Conservation (phyloP, 1,140 invertebrate genomes). For the Diachasma alloeum region DNA sequence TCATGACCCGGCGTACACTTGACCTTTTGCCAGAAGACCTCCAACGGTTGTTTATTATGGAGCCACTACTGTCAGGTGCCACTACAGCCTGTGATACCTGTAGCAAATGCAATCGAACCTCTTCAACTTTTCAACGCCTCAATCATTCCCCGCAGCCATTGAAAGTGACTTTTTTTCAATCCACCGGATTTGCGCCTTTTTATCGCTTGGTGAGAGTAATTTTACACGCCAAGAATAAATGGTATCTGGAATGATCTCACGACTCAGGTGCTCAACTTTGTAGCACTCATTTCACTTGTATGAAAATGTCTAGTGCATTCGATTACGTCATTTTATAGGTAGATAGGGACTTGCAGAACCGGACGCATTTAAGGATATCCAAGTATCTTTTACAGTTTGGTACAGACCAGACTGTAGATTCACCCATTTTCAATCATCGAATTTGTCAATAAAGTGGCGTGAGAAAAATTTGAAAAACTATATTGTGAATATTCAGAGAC, state of each 20-base stretch:
- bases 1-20: constrained; percentile 14
- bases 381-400: no score
- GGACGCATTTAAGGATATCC: background rate
- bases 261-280: background rate
- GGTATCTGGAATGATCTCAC: background rate
- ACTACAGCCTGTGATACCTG: background rate
- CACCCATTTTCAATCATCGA: no score
- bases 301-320: constrained; percentile 6
- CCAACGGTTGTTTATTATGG: background rate
- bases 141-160: background rate
- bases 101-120: background rate
- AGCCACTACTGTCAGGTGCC: background rate
- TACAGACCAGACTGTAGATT: no score
- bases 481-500: no score
- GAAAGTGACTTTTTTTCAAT: no score
- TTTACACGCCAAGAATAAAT: no score
- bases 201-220: no score
- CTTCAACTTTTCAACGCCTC: no score
- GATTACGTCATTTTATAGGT: constrained; percentile 20
- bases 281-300: constrained; percentile 9
- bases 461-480: no score
- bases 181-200: no score
- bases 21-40: constrained; percentile 11
- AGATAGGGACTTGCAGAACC: constrained; percentile 12
- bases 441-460: no score